Base-by-base conservation (phyloP, 1,140 invertebrate species). In the Lasioglossum baleicum region DNA sequence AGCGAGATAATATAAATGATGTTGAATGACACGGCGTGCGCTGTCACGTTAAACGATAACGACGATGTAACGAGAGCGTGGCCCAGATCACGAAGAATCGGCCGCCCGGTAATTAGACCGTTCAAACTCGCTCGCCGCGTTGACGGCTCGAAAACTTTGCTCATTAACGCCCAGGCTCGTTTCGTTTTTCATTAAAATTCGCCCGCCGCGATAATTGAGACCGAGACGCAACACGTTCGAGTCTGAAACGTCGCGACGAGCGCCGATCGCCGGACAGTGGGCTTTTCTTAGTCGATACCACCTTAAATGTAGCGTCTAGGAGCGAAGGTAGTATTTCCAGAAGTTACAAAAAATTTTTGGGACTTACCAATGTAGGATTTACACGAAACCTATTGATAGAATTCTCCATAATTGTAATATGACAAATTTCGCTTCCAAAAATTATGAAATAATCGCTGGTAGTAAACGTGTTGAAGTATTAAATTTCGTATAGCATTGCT, bases 101-200 rank as follows among this genome's bases (percentile, higher is more conserved):
- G 44, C 56, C 61, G 26, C 17, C 35, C 61, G 48, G 76, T 78
- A 78, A 79, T 79, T 79, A 79, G 70, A 79, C 26, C 70, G 61
- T 79, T 79, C 76, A 73, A 66, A 31, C 26, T 73, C 51, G 40
- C 61, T 66, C 56, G 53, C 71, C 67, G 15, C 4, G 68, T 72
- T 72, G 60, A 65, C 69, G 71, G 20, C 68, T 26, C 53, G 76
- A 58, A 65, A 79, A 79, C 51, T 58, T 79, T 66, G 76, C 69
- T 79, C 61, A 65, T 79, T 65, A 77, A 79, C 40, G 26, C 42
- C 48, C 51, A 44, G 20, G 7, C 69, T 65, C 22, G 60, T 44
- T 56, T 56, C 61, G 7, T 53, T 65, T 53, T 74, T 74, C 44
- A 40, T 65, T 65, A 26, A 31, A 64, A 70, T 70, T 40, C 65